These are phyloP conservation scores for Alviniconcha marisindica DNA, from an alignment of 1,140 invertebrate genomes.

Conservation along the genomic window DNA sequence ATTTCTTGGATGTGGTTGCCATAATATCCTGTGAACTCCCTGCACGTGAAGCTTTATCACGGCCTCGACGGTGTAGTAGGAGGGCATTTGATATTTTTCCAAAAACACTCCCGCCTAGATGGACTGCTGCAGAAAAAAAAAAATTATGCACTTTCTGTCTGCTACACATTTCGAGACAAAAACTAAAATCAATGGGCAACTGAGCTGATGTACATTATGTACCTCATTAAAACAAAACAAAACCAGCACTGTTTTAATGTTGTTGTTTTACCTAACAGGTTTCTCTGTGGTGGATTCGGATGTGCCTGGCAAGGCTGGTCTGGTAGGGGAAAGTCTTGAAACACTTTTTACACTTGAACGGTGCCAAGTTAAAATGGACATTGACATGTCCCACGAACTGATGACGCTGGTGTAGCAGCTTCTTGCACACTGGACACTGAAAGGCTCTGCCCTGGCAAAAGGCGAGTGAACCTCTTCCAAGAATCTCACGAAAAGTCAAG, in stretches of 20 bases:
- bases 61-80: background rate
- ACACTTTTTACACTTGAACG: constrained; percentile 32
- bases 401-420: constrained; percentile 33
- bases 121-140: constrained; percentile 41
- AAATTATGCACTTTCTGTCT: constrained; percentile 5
- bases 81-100: constrained; percentile 21
- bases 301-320: constrained; percentile 31
- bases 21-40: background rate
- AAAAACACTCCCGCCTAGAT: background rate
- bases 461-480: background rate
- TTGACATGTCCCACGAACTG: constrained; percentile 37
- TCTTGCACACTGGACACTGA: constrained; percentile 33
- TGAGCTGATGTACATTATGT: background rate
- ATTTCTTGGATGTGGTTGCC: constrained; percentile 1
- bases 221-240: background rate
- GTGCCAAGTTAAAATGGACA: constrained; percentile 33
- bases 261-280: no score
- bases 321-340: constrained; percentile 33
- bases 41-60: background rate
- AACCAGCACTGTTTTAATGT: background rate
- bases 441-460: constrained; percentile 21
- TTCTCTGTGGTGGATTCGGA: constrained; percentile 26
- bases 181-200: constrained; percentile 5
- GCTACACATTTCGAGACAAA: no score
- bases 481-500: constrained; percentile 6